Evolutionary conservation across 1,140 invertebrate genomes (phyloP), one percentile per base, ranked within the genome.

Genomic region (Zaprionus ghesquierei): DNA sequence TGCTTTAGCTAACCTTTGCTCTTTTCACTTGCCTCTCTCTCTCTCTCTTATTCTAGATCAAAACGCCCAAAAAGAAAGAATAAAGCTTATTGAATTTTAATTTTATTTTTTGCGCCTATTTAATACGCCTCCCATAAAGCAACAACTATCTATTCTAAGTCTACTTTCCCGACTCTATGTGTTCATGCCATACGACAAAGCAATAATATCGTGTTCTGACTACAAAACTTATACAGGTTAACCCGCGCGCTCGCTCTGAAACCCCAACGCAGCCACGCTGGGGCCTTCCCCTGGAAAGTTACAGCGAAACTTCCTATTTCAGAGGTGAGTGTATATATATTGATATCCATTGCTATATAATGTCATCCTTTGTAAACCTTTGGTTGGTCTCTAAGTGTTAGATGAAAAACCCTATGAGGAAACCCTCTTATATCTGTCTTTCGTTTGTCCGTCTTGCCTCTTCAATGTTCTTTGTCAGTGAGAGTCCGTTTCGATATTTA

Each of bases 281-380:
- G 94, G 89, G 89, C 61, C 81, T 81, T 69, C 82, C 89, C 53
- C 69, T 91, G 61, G 91, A 92, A 58, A 91, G 91, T 90, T 91
- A 90, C 77, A 66, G 76, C 81, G 90, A 92, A 61, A 91, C 90
- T 69, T 92, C 93, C 59, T 94, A 94, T 77, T 92, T 94, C 58
- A 94, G 94, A 94, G 94, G 96, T 96, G 72, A 92, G 89, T 46
- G 80, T n/a, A n/a, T n/a, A n/a, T n/a, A n/a, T n/a, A n/a, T n/a
- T n/a, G n/a, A 15, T 38, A n/a, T n/a, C 13, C 6, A 29, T 15
- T n/a, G 8, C 6, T 15, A 8, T 41, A 15, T 41, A 15, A 15
- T 0, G 5, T 38, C 1, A 38, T 15, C 1, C n/a, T 6, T 13
- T 5, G 33, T 38, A 13, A 38, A 6, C 35, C 5, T 33, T 13